These are phyloP conservation scores for Ifrita kowaldi DNA, from an alignment of 2,113 vertebrate genomes.

Conservation along the genomic window DNA sequence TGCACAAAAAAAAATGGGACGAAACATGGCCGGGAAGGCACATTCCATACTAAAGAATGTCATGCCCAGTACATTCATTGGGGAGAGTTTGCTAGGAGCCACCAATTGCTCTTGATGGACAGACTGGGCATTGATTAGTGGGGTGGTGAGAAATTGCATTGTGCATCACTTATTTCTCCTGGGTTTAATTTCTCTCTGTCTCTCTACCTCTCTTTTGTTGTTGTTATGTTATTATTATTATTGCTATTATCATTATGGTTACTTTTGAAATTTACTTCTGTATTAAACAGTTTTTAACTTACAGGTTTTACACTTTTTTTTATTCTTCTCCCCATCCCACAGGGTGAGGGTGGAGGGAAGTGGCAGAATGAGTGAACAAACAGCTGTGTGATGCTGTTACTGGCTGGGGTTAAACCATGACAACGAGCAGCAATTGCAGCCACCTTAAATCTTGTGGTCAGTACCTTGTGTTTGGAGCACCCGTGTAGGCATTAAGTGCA, in stretches of 20 bases:
- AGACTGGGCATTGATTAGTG: not conserved
- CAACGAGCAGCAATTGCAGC: not conserved
- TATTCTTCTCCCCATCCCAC: not conserved
- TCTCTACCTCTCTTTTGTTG: not conserved
- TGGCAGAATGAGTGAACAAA: not conserved
- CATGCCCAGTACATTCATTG: not conserved
- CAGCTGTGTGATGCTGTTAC: not conserved
- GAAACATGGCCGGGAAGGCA: not conserved
- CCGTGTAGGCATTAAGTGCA: not conserved
- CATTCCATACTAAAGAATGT: not conserved
- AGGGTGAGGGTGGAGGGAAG: not conserved
- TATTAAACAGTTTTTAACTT: not conserved
- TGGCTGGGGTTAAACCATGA: not conserved
- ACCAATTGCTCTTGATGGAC: not conserved
- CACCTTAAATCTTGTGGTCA: not conserved
- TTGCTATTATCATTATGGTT: not conserved
- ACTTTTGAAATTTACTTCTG: not conserved
- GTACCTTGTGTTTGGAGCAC: not conserved
- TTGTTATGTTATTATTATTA: not conserved
- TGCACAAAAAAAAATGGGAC: not conserved
- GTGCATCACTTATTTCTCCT: not conserved
- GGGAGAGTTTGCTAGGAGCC: not conserved
- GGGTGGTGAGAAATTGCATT: not conserved
- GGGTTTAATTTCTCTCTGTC: not conserved
- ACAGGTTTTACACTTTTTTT: not conserved